Conservation (phyloP, 2,113 vertebrate species). For the human region GRCh38 chr11:76438501-76439000, state of each 20-base stretch:
- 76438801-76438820: background rate
- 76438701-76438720: background rate
- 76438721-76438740: background rate
- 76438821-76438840: background rate
- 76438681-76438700: background rate
- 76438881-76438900: too few relatives aligned
- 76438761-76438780: background rate
- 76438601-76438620: background rate
- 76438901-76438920: too few relatives aligned
- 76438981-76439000: too few relatives aligned
- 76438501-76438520: background rate
- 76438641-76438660: background rate
- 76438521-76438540: background rate
- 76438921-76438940: too few relatives aligned
- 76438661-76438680: background rate
- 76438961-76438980: too few relatives aligned
- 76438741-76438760: background rate
- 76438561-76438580: background rate
- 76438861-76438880: too few relatives aligned
- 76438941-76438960: too few relatives aligned
- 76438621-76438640: background rate
- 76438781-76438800: background rate
- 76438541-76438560: background rate
- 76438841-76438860: background rate
- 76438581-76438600: background rate